Percentiles rank a stretch among this genome's conserved stretches.
Evolutionary conservation across 2,888 invertebrate genomes (phyloP).

Genomic region (Caenorhabditis uteleia): DNA sequence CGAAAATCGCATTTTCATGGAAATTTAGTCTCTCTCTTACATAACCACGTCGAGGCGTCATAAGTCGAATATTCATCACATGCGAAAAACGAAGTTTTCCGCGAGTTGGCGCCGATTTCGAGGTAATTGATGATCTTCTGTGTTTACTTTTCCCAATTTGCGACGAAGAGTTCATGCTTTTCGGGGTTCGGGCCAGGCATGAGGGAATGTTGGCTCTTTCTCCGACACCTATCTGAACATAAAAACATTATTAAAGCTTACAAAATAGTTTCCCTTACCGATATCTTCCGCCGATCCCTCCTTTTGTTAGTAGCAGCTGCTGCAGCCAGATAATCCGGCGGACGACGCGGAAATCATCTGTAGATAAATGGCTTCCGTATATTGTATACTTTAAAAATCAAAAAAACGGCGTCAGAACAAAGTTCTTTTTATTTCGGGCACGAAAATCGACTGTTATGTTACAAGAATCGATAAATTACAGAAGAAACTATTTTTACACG

Average conservation of each 20-base stretch:
- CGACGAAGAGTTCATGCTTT: conserved; percentile 4
- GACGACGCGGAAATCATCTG: background rate
- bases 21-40: conserved; percentile 3
- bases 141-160: conserved; percentile 9
- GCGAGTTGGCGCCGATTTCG: background rate
- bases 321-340: background rate
- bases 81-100: conserved; percentile 9
- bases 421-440: too few relatives aligned
- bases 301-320: too few relatives aligned
- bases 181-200: conserved; percentile 12
- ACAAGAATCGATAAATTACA: too few relatives aligned
- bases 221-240: conserved; percentile 22
- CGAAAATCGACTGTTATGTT: too few relatives aligned
- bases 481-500: too few relatives aligned
- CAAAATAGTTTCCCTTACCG: background rate
- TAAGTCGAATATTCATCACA: conserved; percentile 25
- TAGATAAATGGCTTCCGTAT: too few relatives aligned
- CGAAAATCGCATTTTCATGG: too few relatives aligned
- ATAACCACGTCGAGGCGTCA: conserved; percentile 25
- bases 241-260: background rate
- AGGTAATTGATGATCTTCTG: background rate
- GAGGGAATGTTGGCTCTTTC: conserved; percentile 10
- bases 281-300: too few relatives aligned
- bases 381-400: too few relatives aligned
- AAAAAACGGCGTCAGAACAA: too few relatives aligned